These are phyloP conservation scores for Oikopleura dioica DNA, from an alignment of 23 tunicate species.

Conservation along the genomic window DNA sequence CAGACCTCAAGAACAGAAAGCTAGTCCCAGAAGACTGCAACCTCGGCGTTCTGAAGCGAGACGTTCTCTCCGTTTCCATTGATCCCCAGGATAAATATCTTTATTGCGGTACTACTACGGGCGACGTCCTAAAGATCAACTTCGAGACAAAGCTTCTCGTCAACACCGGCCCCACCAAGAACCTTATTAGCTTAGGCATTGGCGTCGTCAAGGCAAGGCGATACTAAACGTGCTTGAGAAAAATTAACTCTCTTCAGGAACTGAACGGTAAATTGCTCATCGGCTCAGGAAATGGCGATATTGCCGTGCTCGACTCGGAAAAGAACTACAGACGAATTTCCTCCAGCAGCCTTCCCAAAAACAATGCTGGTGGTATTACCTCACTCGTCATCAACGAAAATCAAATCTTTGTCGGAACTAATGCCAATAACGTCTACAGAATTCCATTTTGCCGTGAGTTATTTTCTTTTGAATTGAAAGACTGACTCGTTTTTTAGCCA, in stretches of 20 bases:
- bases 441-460: background rate
- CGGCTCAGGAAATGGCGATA: conserved; percentile 50
- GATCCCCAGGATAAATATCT: conserved; percentile 43
- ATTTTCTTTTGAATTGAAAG: background rate
- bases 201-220: conserved; percentile 27
- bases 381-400: conserved; percentile 61
- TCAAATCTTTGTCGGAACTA: conserved; percentile 75
- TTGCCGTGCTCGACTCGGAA: conserved; percentile 20
- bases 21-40: conserved; percentile 74
- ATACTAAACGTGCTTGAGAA: background rate
- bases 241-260: background rate
- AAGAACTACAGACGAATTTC: background rate
- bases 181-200: conserved; percentile 51
- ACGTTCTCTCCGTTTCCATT: conserved; percentile 28
- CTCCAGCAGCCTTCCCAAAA: conserved; percentile 14
- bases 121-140: conserved; percentile 65
- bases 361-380: conserved; percentile 52
- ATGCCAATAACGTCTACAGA: conserved; percentile 6
- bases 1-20: conserved; percentile 45
- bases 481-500: background rate
- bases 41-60: conserved; percentile 50
- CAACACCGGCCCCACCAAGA: conserved; percentile 64
- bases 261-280: conserved; percentile 35
- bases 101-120: conserved; percentile 90
- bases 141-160: conserved; percentile 40